Base-by-base conservation (phyloP, 1,140 invertebrate genomes). In the Eulimnadia texana region DNA sequence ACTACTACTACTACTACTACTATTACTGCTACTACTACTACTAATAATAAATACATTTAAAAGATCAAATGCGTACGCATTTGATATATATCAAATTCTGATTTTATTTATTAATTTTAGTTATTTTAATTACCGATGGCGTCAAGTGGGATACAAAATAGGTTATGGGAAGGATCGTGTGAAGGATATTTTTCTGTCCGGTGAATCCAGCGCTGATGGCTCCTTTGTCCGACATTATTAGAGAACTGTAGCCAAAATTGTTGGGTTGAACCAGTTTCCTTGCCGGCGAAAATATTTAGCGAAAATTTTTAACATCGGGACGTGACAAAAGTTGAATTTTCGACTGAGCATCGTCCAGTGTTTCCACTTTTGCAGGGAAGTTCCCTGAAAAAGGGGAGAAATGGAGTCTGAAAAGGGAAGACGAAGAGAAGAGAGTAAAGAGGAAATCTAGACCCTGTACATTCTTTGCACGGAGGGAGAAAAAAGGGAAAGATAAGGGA, bases 121-220 rank as follows among this genome's bases (percentile, higher is more conserved):
- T 50, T 50, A n/a, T 50, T n/a, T 2, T 16, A 16, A 10, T 58
- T 58, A 58, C 55, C 28, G 11, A 25, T 9, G 2, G 22, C 28
- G 9, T 58, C 55, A 10, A 58, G 20, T 16, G 55, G 55, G 20
- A 58, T 33, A n/a, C 9, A 58, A 20, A 58, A 58, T 22, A 22
- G 28, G 24, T 58, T 20, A 16, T 58, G 28, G 2, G 28, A 27
- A 16, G 55, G 3, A 16, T 58, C 23, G n/a, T n/a, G 13, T 58
- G 55, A 58, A 33, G 27, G 23, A 58, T 33, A 33, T 58, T 42
- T 2, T 10, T 42, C 16, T 58, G n/a, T 13, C 42, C 42, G 55
- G 42, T 29, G 13, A 42, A 58, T 33, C 16, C 55, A 28, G 42
- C 24, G 0, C 0, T 58, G 9, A 16, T 16, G 16, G 33, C 33